Conservation (phyloP, 2,797 vertebrate species). For the Caiman crocodilus region DNA sequence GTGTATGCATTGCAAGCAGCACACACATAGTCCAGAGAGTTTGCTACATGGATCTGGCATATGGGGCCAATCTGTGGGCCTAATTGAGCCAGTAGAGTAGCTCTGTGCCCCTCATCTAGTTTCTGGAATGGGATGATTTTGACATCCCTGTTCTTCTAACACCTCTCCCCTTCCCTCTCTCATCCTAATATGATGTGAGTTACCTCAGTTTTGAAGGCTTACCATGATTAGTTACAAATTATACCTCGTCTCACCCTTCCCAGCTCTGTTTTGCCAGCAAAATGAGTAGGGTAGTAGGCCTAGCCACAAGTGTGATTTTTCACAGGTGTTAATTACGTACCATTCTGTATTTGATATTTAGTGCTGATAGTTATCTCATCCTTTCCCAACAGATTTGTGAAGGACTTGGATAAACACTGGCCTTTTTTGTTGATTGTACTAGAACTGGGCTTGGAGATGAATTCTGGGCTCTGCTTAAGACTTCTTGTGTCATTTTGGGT, state of each 20-base stretch:
- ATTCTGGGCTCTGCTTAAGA: neutral
- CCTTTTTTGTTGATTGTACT: neutral
- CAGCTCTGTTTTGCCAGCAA: neutral
- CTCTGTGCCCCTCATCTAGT: no score
- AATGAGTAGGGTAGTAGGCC: neutral
- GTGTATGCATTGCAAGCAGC: no score
- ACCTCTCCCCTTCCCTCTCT: no score
- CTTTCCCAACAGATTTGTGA: neutral
- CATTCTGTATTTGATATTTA: neutral
- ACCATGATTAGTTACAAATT: neutral
- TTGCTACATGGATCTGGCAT: no score
- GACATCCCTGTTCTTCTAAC: no score
- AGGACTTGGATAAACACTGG: neutral
- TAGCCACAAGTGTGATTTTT: neutral
- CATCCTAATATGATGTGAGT: no score
- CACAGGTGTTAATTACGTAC: neutral
- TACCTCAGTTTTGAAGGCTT: no score
- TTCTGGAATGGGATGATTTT: no score
- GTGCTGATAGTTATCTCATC: neutral
- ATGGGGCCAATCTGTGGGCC: no score
- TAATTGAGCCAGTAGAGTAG: no score
- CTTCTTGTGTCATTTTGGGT: neutral
- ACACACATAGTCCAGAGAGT: no score
- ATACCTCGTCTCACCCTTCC: neutral
- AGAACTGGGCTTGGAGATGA: fast-evolving